Conservation (phyloP, 1,140 invertebrate species). For the Lerema accius region DNA sequence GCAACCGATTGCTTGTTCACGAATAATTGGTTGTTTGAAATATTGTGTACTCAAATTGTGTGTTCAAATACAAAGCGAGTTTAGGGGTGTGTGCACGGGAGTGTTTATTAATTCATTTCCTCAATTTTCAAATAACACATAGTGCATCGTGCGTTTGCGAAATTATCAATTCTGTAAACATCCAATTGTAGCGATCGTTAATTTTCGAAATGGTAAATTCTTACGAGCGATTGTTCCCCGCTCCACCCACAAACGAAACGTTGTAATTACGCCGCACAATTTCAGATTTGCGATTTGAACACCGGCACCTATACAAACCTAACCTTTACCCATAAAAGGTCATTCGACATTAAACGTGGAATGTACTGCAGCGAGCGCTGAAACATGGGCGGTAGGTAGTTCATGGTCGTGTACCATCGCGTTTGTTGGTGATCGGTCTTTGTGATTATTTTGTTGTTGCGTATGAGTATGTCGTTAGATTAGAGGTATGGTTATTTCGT, state of each 20-base stretch:
- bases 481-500: no score
- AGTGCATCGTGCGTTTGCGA: no score
- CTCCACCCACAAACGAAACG: constrained; percentile 14
- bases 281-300: constrained; percentile 1
- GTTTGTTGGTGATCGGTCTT: neutral
- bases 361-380: constrained; percentile 5
- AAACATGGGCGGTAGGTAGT: constrained; percentile 5
- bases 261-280: constrained; percentile 14
- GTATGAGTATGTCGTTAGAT: neutral
- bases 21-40: no score
- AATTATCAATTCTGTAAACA: neutral
- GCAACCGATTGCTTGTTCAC: no score
- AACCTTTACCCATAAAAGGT: constrained; percentile 26
- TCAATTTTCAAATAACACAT: no score
- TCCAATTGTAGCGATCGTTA: neutral
- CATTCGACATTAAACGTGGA: constrained; percentile 20
- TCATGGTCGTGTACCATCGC: neutral
- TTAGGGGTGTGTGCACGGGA: no score
- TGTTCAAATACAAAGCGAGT: no score
- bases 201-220: neutral
- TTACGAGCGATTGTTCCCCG: neutral
- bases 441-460: neutral
- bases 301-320: constrained; percentile 11
- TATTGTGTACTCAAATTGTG: no score
- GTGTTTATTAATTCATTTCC: no score